Percentiles rank a stretch among this genome's conserved stretches.
These are phyloP conservation scores for Chromis chromis DNA, from an alignment of 2,797 vertebrate species.

Conservation along the genomic window DNA sequence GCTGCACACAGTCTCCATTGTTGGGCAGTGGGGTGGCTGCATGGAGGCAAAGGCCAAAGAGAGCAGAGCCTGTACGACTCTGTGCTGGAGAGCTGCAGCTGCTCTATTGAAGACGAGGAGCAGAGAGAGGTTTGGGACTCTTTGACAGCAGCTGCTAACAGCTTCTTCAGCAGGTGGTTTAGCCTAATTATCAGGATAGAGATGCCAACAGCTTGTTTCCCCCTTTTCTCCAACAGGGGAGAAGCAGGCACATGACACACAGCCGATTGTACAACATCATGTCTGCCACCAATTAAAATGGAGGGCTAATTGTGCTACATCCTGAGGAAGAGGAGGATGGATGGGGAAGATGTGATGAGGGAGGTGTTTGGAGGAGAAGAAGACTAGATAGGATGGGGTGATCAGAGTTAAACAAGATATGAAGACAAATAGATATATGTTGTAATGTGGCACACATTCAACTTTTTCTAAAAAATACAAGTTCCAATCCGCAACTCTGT, in stretches of 20 bases:
- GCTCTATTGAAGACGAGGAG: constrained; percentile 68
- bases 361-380: constrained; percentile 1
- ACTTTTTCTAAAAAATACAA: too few species aligned
- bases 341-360: constrained; percentile 30
- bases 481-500: too few species aligned
- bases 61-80: constrained; percentile 39
- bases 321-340: constrained; percentile 50
- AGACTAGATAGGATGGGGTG: background rate
- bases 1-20: constrained; percentile 69
- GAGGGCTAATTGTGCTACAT: constrained; percentile 54
- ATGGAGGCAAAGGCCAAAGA: constrained; percentile 56
- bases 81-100: constrained; percentile 74
- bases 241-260: constrained; percentile 45
- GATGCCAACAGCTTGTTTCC: constrained; percentile 62
- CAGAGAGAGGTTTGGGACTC: constrained; percentile 56
- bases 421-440: background rate
- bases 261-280: constrained; percentile 34
- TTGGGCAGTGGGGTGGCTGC: constrained; percentile 50
- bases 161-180: constrained; percentile 79
- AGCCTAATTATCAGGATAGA: constrained; percentile 72
- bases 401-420: background rate
- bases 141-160: constrained; percentile 75
- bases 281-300: constrained; percentile 46
- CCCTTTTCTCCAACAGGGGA: constrained; percentile 45
- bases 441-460: background rate